Evolutionary conservation across 2,113 vertebrate species (phyloP).

Genomic region (Datnioides undecimradiatus): DNA sequence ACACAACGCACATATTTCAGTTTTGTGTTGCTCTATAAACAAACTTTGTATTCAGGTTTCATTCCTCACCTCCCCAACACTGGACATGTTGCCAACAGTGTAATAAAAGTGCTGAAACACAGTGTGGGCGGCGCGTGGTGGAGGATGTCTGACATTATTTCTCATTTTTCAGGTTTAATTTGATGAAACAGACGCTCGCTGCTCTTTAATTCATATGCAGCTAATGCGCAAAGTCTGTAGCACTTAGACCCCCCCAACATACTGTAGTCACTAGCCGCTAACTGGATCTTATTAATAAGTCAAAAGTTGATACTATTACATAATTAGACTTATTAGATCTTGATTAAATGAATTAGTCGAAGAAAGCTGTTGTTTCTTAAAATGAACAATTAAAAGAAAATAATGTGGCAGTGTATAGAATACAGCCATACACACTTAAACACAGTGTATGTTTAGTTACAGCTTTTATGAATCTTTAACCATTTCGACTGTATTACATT

Average conservation of each 20-base stretch:
- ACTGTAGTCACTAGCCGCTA: background rate
- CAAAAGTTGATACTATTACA: background rate
- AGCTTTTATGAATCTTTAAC: background rate
- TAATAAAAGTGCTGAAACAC: background rate
- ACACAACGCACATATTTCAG: background rate
- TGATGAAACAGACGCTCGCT: background rate
- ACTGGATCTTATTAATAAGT: background rate
- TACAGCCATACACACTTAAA: background rate
- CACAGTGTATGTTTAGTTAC: background rate
- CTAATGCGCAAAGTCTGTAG: background rate
- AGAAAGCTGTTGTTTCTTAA: background rate
- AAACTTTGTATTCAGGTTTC: background rate
- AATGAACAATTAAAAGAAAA: background rate
- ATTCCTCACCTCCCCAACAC: background rate
- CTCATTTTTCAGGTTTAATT: background rate
- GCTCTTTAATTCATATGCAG: background rate
- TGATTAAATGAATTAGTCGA: background rate
- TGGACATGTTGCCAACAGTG: background rate
- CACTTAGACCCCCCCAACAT: background rate
- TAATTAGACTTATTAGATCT: background rate
- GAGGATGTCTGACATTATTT: conserved; percentile 6
- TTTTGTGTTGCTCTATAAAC: background rate
- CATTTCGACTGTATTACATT: conserved; percentile 25
- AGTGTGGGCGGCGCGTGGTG: conserved; percentile 17
- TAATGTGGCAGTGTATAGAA: background rate